Conservation (phyloP, 2,888 invertebrate species). For the Phortica okadai region DNA sequence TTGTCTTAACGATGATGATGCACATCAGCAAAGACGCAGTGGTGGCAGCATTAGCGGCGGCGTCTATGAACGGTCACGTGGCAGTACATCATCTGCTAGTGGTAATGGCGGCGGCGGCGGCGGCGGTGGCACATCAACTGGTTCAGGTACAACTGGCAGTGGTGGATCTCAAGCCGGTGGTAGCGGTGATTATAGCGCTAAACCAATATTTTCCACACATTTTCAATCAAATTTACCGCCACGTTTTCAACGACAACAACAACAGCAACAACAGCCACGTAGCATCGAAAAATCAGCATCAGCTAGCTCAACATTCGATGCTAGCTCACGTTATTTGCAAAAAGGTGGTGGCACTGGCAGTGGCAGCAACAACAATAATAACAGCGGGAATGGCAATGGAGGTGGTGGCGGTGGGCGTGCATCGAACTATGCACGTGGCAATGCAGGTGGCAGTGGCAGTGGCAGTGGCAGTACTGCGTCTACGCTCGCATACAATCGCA, state of each 20-base stretch:
- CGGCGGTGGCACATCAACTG: constrained; percentile 37
- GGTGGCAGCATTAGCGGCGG: constrained; percentile 49
- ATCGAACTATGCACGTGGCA: constrained; percentile 58
- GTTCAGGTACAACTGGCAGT: constrained; percentile 53
- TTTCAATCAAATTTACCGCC: constrained; percentile 92
- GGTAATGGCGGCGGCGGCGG: constrained; percentile 33
- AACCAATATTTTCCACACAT: constrained; percentile 81
- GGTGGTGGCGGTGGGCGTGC: constrained; percentile 51
- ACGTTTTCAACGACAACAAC: constrained; percentile 87
- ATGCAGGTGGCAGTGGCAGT: constrained; percentile 56
- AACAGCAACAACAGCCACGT: constrained; percentile 63
- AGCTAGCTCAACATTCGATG: constrained; percentile 65
- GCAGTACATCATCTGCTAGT: constrained; percentile 44
- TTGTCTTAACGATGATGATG: constrained; percentile 57
- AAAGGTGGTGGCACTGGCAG: constrained; percentile 48
- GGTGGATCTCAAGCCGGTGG: constrained; percentile 52
- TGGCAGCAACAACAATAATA: not conserved
- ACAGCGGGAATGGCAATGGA: not conserved
- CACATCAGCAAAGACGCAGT: constrained; percentile 41
- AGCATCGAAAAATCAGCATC: constrained; percentile 67
- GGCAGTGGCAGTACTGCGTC: constrained; percentile 31
- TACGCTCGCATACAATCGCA: constrained; percentile 53
- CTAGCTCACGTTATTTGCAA: constrained; percentile 60
- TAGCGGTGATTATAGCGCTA: constrained; percentile 61
- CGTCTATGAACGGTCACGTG: constrained; percentile 50